phyloP scores from a whole-genome alignment of 2,797 vertebrate species.

The Dendrocincla tyrannina region DNA sequence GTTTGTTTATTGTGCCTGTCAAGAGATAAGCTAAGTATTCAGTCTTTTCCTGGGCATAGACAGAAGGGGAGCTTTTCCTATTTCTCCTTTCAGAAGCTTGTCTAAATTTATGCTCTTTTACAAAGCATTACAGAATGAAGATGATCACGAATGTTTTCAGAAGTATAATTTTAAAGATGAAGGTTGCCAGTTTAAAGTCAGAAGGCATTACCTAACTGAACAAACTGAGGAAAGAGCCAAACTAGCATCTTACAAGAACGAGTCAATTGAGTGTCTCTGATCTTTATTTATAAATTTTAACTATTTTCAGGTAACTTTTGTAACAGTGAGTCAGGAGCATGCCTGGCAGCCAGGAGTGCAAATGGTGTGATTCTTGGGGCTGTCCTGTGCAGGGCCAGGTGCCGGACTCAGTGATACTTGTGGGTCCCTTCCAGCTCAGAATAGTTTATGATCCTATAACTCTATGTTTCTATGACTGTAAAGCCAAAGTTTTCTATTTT shows the following conservation, averaged over 20 bases:
- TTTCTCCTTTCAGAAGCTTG: background rate
- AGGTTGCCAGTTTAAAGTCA: background rate
- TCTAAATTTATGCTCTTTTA: background rate
- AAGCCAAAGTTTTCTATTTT: background rate
- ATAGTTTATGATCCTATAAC: background rate
- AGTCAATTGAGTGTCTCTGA: background rate
- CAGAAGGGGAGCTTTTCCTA: background rate
- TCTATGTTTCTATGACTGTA: background rate
- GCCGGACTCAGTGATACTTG: rapidly evolving
- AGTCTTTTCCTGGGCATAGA: background rate
- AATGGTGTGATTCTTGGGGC: background rate
- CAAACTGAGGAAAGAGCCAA: background rate
- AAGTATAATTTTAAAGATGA: background rate
- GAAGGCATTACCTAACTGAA: background rate
- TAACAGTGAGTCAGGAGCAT: background rate
- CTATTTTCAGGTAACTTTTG: background rate
- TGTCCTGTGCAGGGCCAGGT: background rate
- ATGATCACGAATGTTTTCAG: background rate
- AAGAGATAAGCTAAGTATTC: background rate
- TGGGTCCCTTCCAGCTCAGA: background rate
- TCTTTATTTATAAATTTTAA: background rate
- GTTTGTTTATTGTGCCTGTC: background rate
- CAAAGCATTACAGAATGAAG: background rate
- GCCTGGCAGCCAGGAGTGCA: background rate
- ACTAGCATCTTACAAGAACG: background rate